Conservation (phyloP, 2,888 invertebrate genomes). For the Melinaea menophilus region DNA sequence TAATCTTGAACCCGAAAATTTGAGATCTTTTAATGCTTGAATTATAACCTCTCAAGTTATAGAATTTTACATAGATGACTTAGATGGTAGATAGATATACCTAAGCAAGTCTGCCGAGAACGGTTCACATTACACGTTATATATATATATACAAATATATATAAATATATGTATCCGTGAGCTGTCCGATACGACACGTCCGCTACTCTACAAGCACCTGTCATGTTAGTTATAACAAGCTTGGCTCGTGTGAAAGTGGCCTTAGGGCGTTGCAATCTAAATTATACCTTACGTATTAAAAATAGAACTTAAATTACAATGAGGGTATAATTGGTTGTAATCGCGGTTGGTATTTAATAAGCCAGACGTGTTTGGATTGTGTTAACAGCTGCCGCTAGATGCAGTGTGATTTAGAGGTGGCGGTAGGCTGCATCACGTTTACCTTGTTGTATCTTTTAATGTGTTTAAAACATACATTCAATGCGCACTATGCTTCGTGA, state of each 20-base stretch:
- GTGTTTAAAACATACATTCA: slow-evolving; percentile 42
- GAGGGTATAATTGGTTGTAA: slow-evolving; percentile 24
- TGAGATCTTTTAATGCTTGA: not conserved
- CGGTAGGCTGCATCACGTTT: slow-evolving; percentile 52
- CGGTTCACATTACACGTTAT: slow-evolving; percentile 15
- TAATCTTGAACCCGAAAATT: not conserved
- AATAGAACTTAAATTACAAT: slow-evolving; percentile 9
- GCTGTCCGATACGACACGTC: slow-evolving; percentile 33
- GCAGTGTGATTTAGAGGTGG: slow-evolving; percentile 48
- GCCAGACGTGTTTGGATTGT: slow-evolving; percentile 35
- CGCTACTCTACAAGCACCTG: slow-evolving; percentile 44
- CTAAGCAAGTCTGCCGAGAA: slow-evolving; percentile 19
- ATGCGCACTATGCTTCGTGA: slow-evolving; percentile 44
- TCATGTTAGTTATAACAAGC: slow-evolving; percentile 48
- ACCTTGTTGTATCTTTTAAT: slow-evolving; percentile 33
- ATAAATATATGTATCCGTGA: slow-evolving; percentile 16
- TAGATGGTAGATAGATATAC: slow-evolving; percentile 28
- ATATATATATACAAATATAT: slow-evolving; percentile 15
- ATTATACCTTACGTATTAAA: slow-evolving; percentile 2
- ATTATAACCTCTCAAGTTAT: not conserved
- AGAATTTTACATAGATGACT: slow-evolving; percentile 14
- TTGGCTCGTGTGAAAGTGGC: slow-evolving; percentile 49
- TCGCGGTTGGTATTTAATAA: slow-evolving; percentile 26
- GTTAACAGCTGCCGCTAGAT: slow-evolving; percentile 39
- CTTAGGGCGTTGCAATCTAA: slow-evolving; percentile 32